Conservation (phyloP, 2,113 vertebrate genomes). For the Sterrhoptilus dennistouni region DNA sequence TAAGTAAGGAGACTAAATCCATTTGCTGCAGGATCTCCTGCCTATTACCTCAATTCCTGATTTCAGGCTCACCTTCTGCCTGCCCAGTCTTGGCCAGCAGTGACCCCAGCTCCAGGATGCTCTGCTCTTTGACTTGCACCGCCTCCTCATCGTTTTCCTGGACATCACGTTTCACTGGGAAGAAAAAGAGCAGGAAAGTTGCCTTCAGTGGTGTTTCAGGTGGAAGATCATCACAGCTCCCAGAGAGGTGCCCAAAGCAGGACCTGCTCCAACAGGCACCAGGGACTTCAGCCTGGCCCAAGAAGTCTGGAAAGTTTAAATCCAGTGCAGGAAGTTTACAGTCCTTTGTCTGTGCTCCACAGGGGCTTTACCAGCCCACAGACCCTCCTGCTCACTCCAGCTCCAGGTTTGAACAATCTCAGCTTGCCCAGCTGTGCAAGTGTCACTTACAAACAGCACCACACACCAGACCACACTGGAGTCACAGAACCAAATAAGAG, state of each 20-base stretch:
- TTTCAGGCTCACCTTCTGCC: slow-evolving; percentile 86
- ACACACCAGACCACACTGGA: neutral
- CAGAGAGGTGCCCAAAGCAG: neutral
- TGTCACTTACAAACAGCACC: neutral
- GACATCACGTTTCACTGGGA: slow-evolving; percentile 92
- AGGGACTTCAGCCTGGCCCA: neutral
- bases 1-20: neutral
- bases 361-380: neutral
- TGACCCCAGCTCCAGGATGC: slow-evolving; percentile 94
- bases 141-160: slow-evolving; percentile 97
- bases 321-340: neutral
- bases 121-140: slow-evolving; percentile 97
- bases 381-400: neutral
- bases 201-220: neutral
- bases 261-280: neutral
- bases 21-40: neutral
- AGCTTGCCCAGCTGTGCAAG: neutral
- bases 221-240: neutral
- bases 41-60: neutral
- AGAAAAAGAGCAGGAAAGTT: neutral
- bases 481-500: neutral
- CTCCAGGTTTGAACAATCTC: neutral
- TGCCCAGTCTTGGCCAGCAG: slow-evolving; percentile 97
- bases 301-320: neutral
- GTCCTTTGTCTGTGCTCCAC: fast-evolving